Conservation (phyloP, 1,140 invertebrate genomes). For the Meloidogyne chitwoodi region DNA sequence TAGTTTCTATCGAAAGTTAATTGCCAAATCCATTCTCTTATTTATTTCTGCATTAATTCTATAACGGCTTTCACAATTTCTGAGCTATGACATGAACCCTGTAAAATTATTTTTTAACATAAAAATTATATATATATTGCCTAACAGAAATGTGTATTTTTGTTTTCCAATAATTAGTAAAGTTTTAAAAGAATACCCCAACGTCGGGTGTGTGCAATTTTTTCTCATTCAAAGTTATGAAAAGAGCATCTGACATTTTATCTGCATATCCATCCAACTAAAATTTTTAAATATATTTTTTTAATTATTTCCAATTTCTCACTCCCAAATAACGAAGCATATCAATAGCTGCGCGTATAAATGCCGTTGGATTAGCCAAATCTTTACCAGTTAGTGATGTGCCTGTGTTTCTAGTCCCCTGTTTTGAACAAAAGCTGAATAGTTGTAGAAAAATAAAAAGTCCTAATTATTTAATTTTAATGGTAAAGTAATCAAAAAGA, state of each 20-base stretch:
- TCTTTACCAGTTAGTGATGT: constrained; percentile 87
- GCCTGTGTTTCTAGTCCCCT: constrained; percentile 86
- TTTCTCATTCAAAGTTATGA: constrained; percentile 39
- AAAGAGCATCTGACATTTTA: constrained; percentile 51
- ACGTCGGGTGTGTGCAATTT: constrained; percentile 51
- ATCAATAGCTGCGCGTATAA: constrained; percentile 47
- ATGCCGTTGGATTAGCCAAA: constrained; percentile 79
- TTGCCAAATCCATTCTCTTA: background rate
- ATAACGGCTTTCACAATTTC: constrained; percentile 52
- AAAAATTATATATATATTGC: background rate
- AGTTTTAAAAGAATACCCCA: constrained; percentile 19
- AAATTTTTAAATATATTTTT: constrained; percentile 49
- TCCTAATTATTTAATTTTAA: background rate
- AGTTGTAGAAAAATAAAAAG: background rate
- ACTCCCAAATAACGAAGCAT: constrained; percentile 27
- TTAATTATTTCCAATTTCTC: background rate
- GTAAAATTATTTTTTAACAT: background rate
- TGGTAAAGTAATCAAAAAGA: too few relatives aligned
- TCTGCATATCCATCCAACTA: constrained; percentile 50
- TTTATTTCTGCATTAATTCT: constrained; percentile 9
- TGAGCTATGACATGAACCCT: constrained; percentile 23
- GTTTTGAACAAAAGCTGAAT: background rate
- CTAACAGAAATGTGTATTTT: too few relatives aligned
- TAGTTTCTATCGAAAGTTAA: too few relatives aligned
- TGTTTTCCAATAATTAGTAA: background rate